A percentile compares a stretch with the other conserved stretches of the same genome.
Evolutionary conservation across 2,113 vertebrate species (phyloP).

Genomic region (Eudyptes chrysolophus): DNA sequence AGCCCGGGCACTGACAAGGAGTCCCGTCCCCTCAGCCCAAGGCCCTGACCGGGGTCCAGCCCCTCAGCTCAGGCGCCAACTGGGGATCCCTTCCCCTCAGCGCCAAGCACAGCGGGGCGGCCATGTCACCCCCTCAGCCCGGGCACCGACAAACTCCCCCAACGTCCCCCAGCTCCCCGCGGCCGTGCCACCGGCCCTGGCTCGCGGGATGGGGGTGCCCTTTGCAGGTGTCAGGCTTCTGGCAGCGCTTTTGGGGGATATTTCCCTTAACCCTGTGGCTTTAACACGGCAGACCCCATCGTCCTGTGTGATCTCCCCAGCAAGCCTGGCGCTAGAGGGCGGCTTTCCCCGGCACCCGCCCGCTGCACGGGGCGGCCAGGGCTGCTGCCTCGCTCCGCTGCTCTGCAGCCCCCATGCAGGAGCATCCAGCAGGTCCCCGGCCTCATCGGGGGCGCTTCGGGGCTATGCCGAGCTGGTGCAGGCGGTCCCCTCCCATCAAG

Average conservation of each 20-base stretch:
- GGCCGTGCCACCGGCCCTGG: background rate
- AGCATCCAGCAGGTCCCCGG: background rate
- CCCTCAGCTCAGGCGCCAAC: too few species aligned
- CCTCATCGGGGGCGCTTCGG: fast-evolving
- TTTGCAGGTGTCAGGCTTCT: background rate
- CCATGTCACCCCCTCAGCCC: too few species aligned
- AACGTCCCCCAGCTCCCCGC: fast-evolving
- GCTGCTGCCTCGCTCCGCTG: background rate
- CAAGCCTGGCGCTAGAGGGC: background rate
- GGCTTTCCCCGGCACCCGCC: background rate
- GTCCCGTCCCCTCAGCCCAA: too few species aligned
- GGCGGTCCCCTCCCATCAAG: background rate
- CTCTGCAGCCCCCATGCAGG: background rate
- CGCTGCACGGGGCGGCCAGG: fast-evolving
- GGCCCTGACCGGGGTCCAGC: too few species aligned
- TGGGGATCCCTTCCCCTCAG: too few species aligned
- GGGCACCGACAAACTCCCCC: too few species aligned
- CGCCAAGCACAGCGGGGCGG: too few species aligned
- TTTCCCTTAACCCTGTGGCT: background rate
- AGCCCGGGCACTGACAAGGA: too few species aligned
- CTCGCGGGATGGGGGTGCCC: background rate
- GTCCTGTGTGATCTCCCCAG: fast-evolving
- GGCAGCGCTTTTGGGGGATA: background rate
- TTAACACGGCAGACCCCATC: fast-evolving
- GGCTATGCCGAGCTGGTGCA: background rate